Base-by-base conservation (phyloP, 2,888 invertebrate species). In the Pecten maximus region DNA sequence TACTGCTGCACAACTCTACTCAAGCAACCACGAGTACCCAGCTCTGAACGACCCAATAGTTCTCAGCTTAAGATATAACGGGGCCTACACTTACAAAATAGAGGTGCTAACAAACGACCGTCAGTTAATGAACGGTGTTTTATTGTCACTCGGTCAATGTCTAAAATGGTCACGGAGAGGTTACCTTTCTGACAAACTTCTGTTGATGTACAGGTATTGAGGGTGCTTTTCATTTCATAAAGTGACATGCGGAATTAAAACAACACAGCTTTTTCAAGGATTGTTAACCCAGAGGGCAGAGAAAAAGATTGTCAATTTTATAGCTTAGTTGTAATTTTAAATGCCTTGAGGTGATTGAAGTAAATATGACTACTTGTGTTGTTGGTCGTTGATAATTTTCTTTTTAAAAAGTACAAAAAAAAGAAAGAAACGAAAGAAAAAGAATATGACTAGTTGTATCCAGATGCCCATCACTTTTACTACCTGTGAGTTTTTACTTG, bases 1-100 rank as follows among this genome's bases (percentile, higher is more conserved):
- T 74, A 74, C 35, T 74, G 74, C 74, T 74, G 74, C 74, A 74
- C 74, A 28, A 35, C 74, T 74, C 74, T 35, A 74, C 60, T 60
- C 60, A 2, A 60, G 28, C 35, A 74, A 10, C 74, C 35, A 74
- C 74, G 23, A 74, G 74, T 74, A 74, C 74, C 74, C 74, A 74
- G 35, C 74, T 74, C 74, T 35, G 16, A 28, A 74, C 35, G 74
- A 28, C 74, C 35, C 74, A 35, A 28, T 74, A 74, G 74, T 28
- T 28, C 35, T 0, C 28, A 10, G 74, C 74, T 74, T 28, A 60
- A 28, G 28, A 28, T 28, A 28, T 35, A 74, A 28, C 74, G 1
- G 2, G 35, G 74, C 74, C 35, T 8, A 74, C 74, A 74, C 74
- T 74, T 44, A 28, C 6, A 19, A 3, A 19, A 74, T 4, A 10